phyloP scores from a whole-genome alignment of 2,113 vertebrate genomes.

The Coryphaenoides rupestris region DNA sequence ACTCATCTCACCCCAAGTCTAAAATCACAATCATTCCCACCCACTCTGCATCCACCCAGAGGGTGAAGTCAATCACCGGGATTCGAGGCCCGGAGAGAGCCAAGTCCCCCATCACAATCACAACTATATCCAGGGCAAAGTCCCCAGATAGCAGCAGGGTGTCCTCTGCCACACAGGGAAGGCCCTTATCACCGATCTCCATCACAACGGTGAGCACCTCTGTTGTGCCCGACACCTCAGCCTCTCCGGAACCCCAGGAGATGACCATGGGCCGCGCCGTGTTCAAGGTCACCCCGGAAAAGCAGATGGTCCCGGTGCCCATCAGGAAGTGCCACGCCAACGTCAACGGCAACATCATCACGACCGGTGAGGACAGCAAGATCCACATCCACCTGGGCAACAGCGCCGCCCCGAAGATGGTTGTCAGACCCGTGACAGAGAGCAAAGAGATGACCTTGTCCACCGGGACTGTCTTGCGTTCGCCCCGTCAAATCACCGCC shows the following conservation, averaged over 20 bases:
- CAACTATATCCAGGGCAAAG: slow-evolving; percentile 88
- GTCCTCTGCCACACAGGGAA: slow-evolving; percentile 62
- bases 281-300: slow-evolving; percentile 94
- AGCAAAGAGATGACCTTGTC: slow-evolving; percentile 80
- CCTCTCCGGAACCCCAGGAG: slow-evolving; percentile 82
- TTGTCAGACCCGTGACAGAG: slow-evolving; percentile 81
- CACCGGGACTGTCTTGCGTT: slow-evolving; percentile 88
- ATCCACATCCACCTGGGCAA: slow-evolving; percentile 92
- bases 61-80: slow-evolving; percentile 70
- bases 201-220: slow-evolving; percentile 86
- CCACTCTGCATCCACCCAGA: slow-evolving; percentile 72
- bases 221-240: slow-evolving; percentile 70
- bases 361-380: slow-evolving; percentile 92
- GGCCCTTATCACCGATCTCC: slow-evolving; percentile 84
- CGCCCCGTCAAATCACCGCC: slow-evolving; percentile 81
- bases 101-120: slow-evolving; percentile 92
- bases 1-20: slow-evolving; percentile 85
- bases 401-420: slow-evolving; percentile 76
- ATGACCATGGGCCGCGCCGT: slow-evolving; percentile 89
- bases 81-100: slow-evolving; percentile 77
- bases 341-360: slow-evolving; percentile 84
- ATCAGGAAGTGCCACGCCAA: slow-evolving; percentile 84
- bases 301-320: slow-evolving; percentile 83
- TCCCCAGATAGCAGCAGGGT: slow-evolving; percentile 76
- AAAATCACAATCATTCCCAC: slow-evolving; percentile 94